Conservation (phyloP, 2,113 vertebrate species). For the Scortum barcoo region DNA sequence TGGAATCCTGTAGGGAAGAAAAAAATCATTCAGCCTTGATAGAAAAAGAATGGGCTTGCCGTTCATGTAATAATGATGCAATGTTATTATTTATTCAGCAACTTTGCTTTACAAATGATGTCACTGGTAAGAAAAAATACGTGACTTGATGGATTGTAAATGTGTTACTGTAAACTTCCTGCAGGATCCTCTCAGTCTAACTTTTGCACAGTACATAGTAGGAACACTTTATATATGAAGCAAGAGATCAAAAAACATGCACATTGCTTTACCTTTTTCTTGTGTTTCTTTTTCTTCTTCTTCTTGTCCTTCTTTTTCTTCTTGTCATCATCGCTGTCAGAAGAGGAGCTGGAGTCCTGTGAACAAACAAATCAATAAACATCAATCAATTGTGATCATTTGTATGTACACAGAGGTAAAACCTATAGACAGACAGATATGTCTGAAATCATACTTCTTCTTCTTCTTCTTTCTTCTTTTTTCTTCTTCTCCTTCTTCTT, state of each 20-base stretch:
- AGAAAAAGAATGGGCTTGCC: neutral
- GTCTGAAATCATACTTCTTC: slow-evolving; percentile 45
- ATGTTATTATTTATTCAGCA: neutral
- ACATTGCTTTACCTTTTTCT: slow-evolving; percentile 57
- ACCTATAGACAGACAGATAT: neutral
- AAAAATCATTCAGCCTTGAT: neutral
- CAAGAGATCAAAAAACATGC: neutral
- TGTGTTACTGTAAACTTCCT: neutral
- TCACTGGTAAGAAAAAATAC: neutral
- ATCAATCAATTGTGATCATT: neutral
- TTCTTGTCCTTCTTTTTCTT: slow-evolving; percentile 74
- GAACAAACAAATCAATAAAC: neutral
- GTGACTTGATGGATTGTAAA: neutral
- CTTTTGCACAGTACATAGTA: neutral
- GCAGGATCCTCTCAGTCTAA: neutral
- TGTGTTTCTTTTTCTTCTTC: slow-evolving; percentile 70
- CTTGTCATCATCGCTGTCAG: slow-evolving; percentile 74
- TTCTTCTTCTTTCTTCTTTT: slow-evolving; percentile 58
- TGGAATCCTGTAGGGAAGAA: slow-evolving; percentile 61
- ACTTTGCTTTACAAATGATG: neutral
- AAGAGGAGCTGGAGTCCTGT: slow-evolving; percentile 73
- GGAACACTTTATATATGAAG: neutral
- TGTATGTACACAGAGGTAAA: neutral
- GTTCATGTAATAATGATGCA: neutral
- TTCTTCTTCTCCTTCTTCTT: slow-evolving; percentile 66